phyloP scores from a whole-genome alignment of 2,797 vertebrate genomes.

The Avahi laniger region DNA sequence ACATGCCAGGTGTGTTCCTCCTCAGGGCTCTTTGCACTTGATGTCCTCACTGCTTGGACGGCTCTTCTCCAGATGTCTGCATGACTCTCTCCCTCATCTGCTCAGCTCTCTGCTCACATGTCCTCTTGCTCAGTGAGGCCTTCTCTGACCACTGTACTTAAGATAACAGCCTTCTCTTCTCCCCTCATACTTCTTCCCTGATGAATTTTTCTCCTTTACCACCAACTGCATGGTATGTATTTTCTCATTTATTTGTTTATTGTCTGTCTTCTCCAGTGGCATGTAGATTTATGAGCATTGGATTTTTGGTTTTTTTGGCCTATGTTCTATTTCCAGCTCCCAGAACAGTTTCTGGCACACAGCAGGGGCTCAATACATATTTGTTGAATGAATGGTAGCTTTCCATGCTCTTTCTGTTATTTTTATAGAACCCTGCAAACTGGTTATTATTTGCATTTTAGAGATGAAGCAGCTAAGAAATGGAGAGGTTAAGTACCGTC shows the following conservation, averaged over 20 bases:
- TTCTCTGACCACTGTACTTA: not conserved
- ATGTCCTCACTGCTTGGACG: not conserved
- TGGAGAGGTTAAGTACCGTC: not conserved
- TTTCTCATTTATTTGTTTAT: not conserved
- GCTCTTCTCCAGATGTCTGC: not conserved
- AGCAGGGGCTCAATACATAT: not conserved
- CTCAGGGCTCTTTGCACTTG: not conserved
- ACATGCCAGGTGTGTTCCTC: not conserved
- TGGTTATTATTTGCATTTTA: constrained; percentile 4
- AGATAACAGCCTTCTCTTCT: not conserved
- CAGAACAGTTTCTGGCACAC: not conserved
- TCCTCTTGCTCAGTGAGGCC: not conserved
- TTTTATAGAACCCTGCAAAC: not conserved
- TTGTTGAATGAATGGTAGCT: not conserved
- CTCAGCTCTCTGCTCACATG: not conserved
- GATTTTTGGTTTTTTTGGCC: not conserved
- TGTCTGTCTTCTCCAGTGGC: not conserved
- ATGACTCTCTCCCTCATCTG: not conserved
- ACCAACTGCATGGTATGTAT: not conserved
- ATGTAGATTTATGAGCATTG: not conserved
- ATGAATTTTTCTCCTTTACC: not conserved
- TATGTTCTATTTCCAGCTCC: not conserved
- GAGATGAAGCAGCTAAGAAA: not conserved
- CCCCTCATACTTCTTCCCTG: not conserved
- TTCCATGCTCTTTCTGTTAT: not conserved